A percentile compares a stretch with the other conserved stretches of the same genome.
Conservation (phyloP, 2,888 invertebrate species). For the Drosophila barbarae region DNA sequence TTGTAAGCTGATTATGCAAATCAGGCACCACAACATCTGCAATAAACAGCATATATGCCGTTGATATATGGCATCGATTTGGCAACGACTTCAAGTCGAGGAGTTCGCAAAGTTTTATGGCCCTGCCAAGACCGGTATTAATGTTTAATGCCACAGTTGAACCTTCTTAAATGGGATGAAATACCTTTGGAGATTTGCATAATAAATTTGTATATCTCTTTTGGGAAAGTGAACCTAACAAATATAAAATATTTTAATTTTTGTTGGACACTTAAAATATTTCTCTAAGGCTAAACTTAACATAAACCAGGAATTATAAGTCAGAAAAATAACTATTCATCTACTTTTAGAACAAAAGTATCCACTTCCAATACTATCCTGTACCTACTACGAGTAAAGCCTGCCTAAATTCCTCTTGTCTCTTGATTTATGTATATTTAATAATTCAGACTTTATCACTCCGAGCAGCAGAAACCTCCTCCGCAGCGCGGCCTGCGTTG, state of each 20-base stretch:
- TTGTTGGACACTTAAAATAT: not conserved
- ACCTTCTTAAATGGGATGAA: not conserved
- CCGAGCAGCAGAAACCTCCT: slow-evolving; percentile 39
- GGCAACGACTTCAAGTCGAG: not conserved
- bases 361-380: not conserved
- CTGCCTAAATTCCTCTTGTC: slow-evolving; percentile 34
- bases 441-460: slow-evolving; percentile 70
- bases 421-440: slow-evolving; percentile 72
- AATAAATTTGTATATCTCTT: not conserved
- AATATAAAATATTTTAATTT: not conserved
- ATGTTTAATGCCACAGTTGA: slow-evolving; percentile 44
- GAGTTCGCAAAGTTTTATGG: slow-evolving; percentile 15
- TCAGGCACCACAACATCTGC: slow-evolving; percentile 35
- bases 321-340: not conserved
- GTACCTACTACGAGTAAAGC: not conserved
- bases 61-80: slow-evolving; percentile 56
- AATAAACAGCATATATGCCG: slow-evolving; percentile 33
- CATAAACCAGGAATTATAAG: not conserved
- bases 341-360: not conserved
- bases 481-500: not conserved
- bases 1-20: slow-evolving; percentile 68
- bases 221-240: not conserved
- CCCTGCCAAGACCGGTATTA: slow-evolving; percentile 14
- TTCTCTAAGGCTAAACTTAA: not conserved
- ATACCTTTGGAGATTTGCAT: not conserved